Conservation (phyloP, 2,797 vertebrate genomes). For the Microctenopoma lineatum region DNA sequence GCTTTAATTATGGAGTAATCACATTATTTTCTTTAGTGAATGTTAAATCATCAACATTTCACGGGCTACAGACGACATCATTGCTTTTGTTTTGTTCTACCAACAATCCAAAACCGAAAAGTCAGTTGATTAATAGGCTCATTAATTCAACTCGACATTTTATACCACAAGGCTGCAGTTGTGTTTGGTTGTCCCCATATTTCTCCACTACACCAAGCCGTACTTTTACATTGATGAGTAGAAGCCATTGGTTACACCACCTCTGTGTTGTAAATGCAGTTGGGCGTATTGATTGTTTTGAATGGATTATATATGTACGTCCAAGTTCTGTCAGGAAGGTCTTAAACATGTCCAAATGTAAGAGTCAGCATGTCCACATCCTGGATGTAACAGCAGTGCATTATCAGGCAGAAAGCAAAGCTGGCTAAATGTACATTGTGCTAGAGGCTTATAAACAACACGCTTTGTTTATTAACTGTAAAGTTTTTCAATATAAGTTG, state of each 20-base stretch:
- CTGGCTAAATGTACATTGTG: background rate
- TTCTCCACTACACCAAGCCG: background rate
- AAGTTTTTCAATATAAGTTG: slow-evolving; percentile 29
- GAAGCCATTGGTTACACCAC: slow-evolving; percentile 12
- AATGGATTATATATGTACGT: slow-evolving; percentile 23
- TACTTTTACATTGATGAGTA: slow-evolving; percentile 15
- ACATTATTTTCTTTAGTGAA: background rate
- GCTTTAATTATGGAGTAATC: background rate
- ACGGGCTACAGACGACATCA: no score
- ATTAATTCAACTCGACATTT: background rate
- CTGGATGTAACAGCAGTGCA: background rate
- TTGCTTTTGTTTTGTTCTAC: background rate
- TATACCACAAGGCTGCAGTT: background rate
- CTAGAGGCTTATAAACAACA: slow-evolving; percentile 9
- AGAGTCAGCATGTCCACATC: slow-evolving; percentile 2
- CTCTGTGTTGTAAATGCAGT: slow-evolving; percentile 3
- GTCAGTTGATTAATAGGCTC: background rate
- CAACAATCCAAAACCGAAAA: background rate
- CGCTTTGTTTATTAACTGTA: background rate
- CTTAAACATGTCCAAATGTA: slow-evolving; percentile 22
- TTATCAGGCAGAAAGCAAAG: background rate
- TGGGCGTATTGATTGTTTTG: slow-evolving; percentile 42
- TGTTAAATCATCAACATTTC: background rate
- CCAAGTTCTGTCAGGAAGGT: slow-evolving; percentile 24
- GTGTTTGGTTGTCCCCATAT: background rate